Evolutionary conservation across 1,140 invertebrate species (phyloP), one percentile per base, ranked within the genome.

Genomic region (Conus ventricosus): DNA sequence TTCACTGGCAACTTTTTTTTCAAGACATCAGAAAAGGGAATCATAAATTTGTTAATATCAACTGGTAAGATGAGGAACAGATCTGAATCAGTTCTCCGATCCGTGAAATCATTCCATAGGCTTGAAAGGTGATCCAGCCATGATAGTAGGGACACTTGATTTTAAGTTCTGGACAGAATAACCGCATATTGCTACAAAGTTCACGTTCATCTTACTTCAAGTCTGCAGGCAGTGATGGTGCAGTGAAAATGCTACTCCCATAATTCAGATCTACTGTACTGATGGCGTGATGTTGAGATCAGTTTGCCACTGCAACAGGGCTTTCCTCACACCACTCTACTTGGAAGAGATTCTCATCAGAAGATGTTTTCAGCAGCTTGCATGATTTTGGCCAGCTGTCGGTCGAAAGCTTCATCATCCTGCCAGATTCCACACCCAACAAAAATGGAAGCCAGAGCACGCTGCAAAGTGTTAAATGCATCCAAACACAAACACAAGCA

Each of bases 401-500:
- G n/a, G 55, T 88, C 84, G 51, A 89, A 87, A 55, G 86, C 78
- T 17, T 89, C 82, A 27, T 91, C 87, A 27, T 91, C 91, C 88
- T 89, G 87, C 91, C 91, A 91, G 71, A 91, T 90, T 11, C 84
- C 60, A 51, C 63, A 86, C 67, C 89, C 84, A 5, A 89, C 87
- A 83, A 89, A 91, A 20, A 92, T 88, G 55, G 76, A 84, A 17
- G 85, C 81, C 60, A 91, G 78, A n/a, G 88, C 90, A 55, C 88
- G 85, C 89, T 90, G 75, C 51, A 91, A 53, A 55, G 88, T 81
- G 57, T 85, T 88, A 71, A 91, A 89, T 5, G 71, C 84, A 13
- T 89, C 85, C 39, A 94, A 90, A 84, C 91, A 91, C 76, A 94
- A 88, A 91, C 94, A 94, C 51, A 93, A 90, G 88, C 92, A 92